These are phyloP conservation scores for Orientallactaga bullata DNA, from an alignment of 2,113 vertebrate species.

Conservation along the genomic window DNA sequence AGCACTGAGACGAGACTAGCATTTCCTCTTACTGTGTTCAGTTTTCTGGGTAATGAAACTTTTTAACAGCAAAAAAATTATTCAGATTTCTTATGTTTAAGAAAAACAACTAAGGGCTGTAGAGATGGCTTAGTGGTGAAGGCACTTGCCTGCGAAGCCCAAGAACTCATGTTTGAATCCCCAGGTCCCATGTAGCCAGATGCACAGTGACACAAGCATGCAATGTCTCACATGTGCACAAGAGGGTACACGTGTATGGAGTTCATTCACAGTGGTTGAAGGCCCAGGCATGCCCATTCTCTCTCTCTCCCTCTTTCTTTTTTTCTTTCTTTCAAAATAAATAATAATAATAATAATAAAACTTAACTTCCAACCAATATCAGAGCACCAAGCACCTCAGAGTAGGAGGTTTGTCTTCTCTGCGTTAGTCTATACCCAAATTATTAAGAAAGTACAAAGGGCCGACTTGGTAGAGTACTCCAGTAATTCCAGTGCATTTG, in stretches of 20 bases:
- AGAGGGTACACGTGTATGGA: too few species aligned
- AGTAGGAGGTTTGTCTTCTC: not conserved
- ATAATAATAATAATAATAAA: too few species aligned
- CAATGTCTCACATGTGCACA: too few species aligned
- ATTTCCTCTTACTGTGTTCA: not conserved
- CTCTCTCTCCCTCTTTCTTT: too few species aligned
- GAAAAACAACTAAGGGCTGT: not conserved
- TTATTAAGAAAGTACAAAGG: not conserved
- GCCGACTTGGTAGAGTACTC: not conserved
- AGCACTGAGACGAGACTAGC: not conserved
- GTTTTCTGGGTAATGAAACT: constrained; percentile 49
- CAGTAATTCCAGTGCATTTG: not conserved
- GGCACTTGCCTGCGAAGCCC: too few species aligned
- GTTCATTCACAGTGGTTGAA: too few species aligned
- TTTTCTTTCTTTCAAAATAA: too few species aligned
- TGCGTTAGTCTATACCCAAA: not conserved
- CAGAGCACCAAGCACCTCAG: not conserved
- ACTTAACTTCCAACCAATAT: constrained; percentile 5
- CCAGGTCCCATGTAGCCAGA: too few species aligned
- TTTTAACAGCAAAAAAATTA: constrained; percentile 36
- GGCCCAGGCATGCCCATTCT: too few species aligned
- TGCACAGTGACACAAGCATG: too few species aligned
- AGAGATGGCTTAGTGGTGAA: too few species aligned
- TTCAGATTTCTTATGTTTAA: not conserved
- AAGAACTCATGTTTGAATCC: too few species aligned